Evolutionary conservation across 2,888 invertebrate genomes (phyloP).

Genomic region (Andrena chrysosceles): DNA sequence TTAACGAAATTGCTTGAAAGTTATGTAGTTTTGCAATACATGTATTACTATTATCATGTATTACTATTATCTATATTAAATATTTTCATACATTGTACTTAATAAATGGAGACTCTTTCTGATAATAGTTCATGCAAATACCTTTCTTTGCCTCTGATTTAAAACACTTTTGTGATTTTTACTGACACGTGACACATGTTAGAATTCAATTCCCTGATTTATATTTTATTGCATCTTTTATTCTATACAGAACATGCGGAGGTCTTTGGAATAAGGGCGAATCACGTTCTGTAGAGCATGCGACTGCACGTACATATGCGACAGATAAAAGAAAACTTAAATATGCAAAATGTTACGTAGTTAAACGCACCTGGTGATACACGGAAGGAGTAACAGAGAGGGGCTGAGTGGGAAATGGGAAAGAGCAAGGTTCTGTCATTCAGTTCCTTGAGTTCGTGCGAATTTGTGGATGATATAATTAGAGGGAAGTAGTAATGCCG

Average conservation of each 20-base stretch:
- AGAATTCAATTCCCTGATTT: not conserved
- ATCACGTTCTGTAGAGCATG: slow-evolving; percentile 51
- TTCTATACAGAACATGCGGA: slow-evolving; percentile 9
- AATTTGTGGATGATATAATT: slow-evolving; percentile 40
- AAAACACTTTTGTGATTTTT: slow-evolving; percentile 16
- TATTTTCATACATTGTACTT: too few species aligned
- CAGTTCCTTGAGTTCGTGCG: slow-evolving; percentile 61
- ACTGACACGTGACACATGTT: not conserved
- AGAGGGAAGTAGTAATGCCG: slow-evolving; percentile 15
- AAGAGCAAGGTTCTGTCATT: slow-evolving; percentile 71
- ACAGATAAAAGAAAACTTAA: slow-evolving; percentile 61
- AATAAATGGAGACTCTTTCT: too few species aligned
- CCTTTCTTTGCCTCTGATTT: not conserved
- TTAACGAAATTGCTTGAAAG: not conserved
- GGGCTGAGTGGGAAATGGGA: slow-evolving; percentile 48
- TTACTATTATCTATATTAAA: too few species aligned
- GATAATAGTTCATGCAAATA: too few species aligned
- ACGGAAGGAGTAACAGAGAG: slow-evolving; percentile 36
- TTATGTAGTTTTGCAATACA: too few species aligned
- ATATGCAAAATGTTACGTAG: slow-evolving; percentile 66
- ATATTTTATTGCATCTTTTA: not conserved
- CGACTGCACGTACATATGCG: slow-evolving; percentile 34
- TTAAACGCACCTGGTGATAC: slow-evolving; percentile 67
- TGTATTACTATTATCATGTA: too few species aligned
- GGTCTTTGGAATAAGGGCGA: slow-evolving; percentile 39